Evolutionary conservation across 2,797 vertebrate species (phyloP).

Genomic region (Ciconia nigra): DNA sequence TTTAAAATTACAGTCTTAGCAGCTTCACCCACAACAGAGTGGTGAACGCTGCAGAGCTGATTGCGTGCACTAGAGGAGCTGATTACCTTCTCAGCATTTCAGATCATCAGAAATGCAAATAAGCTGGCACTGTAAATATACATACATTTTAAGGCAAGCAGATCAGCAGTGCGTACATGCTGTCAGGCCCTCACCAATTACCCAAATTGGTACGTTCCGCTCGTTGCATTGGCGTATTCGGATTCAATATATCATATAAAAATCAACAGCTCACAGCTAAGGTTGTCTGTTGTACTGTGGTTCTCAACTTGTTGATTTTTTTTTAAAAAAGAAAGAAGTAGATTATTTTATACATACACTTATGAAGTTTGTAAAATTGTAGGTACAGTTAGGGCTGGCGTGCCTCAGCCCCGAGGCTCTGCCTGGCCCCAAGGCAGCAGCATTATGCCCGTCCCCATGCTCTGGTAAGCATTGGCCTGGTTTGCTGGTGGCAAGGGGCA

Average conservation of each 20-base stretch:
- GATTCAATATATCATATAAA: neutral
- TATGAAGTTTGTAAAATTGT: neutral
- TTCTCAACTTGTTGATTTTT: neutral
- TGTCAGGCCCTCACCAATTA: conserved; percentile 24
- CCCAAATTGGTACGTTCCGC: neutral
- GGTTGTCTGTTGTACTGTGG: neutral
- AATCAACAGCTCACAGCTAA: neutral
- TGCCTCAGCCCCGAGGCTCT: accelerated
- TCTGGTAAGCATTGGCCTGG: neutral
- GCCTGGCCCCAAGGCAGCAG: neutral
- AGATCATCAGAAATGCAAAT: conserved; percentile 56
- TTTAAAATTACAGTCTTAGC: neutral
- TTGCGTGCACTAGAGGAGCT: neutral
- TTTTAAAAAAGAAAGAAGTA: neutral
- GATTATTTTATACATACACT: neutral
- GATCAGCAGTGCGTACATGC: neutral
- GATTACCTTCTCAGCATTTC: neutral
- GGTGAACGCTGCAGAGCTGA: neutral
- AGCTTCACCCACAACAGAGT: neutral
- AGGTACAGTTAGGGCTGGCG: neutral
- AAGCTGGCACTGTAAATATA: neutral
- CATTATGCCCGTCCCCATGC: accelerated
- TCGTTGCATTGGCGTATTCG: accelerated
- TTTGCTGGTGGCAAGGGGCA: neutral
- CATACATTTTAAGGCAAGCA: neutral